phyloP scores from a whole-genome alignment of 2,113 vertebrate genomes.

The Mastomys natalensis region DNA sequence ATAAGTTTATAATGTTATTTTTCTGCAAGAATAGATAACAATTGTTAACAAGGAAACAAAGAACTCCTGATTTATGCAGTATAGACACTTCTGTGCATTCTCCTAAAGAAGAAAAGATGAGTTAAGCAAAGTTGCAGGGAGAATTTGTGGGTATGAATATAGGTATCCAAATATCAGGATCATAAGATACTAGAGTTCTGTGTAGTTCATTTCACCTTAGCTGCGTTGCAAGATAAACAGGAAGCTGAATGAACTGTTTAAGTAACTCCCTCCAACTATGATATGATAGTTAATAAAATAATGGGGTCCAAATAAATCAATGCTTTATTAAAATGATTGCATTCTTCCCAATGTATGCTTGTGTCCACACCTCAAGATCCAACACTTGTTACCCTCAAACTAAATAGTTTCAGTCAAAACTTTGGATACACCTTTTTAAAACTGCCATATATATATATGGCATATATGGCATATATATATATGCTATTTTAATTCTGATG shows the following conservation, averaged over 20 bases:
- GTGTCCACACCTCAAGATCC: background rate
- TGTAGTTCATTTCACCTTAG: background rate
- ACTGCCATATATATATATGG: slow-evolving; percentile 37
- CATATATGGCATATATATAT: too few species aligned
- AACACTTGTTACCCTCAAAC: slow-evolving; percentile 50
- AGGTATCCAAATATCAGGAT: slow-evolving; percentile 22
- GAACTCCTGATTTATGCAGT: background rate
- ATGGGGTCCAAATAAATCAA: slow-evolving; percentile 59
- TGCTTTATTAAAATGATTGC: slow-evolving; percentile 26
- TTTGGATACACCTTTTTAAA: slow-evolving; percentile 50
- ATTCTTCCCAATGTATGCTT: background rate
- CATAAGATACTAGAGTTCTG: background rate
- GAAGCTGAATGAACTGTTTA: slow-evolving; percentile 63
- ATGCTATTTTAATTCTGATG: background rate
- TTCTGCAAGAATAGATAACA: slow-evolving; percentile 47
- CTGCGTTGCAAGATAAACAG: slow-evolving; percentile 52
- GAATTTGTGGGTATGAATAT: background rate
- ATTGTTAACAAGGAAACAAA: slow-evolving; percentile 52
- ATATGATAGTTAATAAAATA: slow-evolving; percentile 68
- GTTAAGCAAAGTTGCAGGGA: background rate
- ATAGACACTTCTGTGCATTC: slow-evolving; percentile 19
- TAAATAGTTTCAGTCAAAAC: slow-evolving; percentile 39
- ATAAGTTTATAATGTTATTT: slow-evolving; percentile 29
- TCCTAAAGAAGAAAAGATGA: slow-evolving; percentile 8
- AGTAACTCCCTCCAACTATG: background rate